phyloP scores from a whole-genome alignment of 2,888 invertebrate genomes.

The Sphaerolaimus hirsutus region DNA sequence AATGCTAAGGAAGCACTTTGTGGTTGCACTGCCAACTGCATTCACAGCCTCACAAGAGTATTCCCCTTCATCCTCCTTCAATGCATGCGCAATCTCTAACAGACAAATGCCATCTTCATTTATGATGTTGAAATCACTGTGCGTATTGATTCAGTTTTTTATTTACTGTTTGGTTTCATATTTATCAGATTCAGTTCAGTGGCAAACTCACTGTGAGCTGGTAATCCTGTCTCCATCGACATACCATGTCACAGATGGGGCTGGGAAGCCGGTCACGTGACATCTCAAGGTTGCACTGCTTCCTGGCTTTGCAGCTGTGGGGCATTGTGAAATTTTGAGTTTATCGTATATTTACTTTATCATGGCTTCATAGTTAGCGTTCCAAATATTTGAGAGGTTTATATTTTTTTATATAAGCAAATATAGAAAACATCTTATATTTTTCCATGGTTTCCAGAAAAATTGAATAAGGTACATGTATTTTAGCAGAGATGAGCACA shows the following conservation, averaged over 20 bases:
- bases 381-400: too few species aligned
- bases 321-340: too few species aligned
- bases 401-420: too few species aligned
- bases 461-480: too few species aligned
- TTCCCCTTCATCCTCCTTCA: slow-evolving; percentile 54
- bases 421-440: too few species aligned
- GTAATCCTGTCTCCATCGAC: slow-evolving; percentile 20
- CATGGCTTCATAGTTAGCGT: too few species aligned
- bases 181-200: neutral
- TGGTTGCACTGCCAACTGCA: slow-evolving; percentile 53
- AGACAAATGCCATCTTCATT: slow-evolving; percentile 21
- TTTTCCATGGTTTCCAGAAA: too few species aligned
- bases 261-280: slow-evolving; percentile 25
- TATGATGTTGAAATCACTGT: slow-evolving; percentile 17
- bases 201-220: slow-evolving; percentile 12
- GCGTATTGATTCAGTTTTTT: neutral
- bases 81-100: slow-evolving; percentile 13
- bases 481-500: too few species aligned
- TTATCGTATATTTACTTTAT: too few species aligned
- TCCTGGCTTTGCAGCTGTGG: slow-evolving; percentile 8
- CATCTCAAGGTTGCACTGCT: slow-evolving; percentile 21
- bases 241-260: slow-evolving; percentile 22
- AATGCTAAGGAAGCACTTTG: slow-evolving; percentile 24
- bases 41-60: slow-evolving; percentile 61
- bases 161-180: neutral